Base-by-base conservation (phyloP, 2,888 invertebrate species). In the Geotrupes spiniger region DNA sequence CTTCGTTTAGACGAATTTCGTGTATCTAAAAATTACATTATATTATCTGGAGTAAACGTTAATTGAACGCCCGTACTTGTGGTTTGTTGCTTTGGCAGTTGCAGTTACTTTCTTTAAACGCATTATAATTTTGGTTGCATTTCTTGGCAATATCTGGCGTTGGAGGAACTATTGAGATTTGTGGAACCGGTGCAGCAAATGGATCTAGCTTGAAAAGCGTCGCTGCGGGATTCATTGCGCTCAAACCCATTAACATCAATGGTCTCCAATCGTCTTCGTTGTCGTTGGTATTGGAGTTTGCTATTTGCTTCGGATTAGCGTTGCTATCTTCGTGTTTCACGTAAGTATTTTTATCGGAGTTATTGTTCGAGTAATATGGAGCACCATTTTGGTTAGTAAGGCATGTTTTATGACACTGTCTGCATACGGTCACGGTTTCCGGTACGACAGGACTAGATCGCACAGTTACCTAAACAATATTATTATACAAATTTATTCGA, bases 401-500 rank as follows among this genome's bases (percentile, higher is more conserved):
- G 73, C 87, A 88, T 65, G 85, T 86, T 74, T 84, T 86, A 65
- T 87, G 88, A 73, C 88, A 88, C 71, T 87, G 84, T 57, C 84
- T 81, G 73, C 88, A 88, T 45, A 88, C 84, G 44, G 85, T 80
- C 63, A 87, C 78, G 47, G 83, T 82, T 72, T 87, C 87, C 52
- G 84, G 82, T 42, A 83, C 81, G 49, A 84, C 80, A 50, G 86
- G 86, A 71, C 86, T 86, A 41, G 87, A 87, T 63, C 86, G 79
- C 46, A 88, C 87, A 39, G 87, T 87, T 57, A 87, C 85, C 87
- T 87, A 53, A 76, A 61, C 49, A 2, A n/a, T 6, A 16, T 17
- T 38, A n/a, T 12, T 5, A n/a, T 26, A 11, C 17, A 29, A 27
- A 31, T 10, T 1, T 26, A 2, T 41, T 41, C 8, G 9, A 21